Evolutionary conservation across 1,140 invertebrate genomes (phyloP).

Genomic region (Coptotermes formosanus): DNA sequence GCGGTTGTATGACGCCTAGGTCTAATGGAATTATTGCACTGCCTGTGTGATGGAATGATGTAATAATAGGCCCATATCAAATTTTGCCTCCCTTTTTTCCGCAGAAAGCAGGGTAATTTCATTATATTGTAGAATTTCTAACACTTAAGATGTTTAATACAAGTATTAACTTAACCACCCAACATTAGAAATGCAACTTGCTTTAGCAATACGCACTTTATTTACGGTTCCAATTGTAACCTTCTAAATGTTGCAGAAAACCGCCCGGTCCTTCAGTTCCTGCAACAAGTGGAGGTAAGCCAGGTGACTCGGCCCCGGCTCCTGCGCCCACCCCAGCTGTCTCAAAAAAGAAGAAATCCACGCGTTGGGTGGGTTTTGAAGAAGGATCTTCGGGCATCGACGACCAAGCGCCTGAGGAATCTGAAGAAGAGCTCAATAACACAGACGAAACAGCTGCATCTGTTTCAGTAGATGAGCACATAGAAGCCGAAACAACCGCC

Average conservation of each 20-base stretch:
- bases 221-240: neutral
- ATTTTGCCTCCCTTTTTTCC: too few relatives aligned
- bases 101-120: too few relatives aligned
- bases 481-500: neutral
- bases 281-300: neutral
- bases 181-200: too few relatives aligned
- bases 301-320: neutral
- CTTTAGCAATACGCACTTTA: neutral
- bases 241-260: neutral
- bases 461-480: slow-evolving; percentile 8
- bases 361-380: slow-evolving; percentile 40
- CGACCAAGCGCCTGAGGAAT: slow-evolving; percentile 26
- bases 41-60: too few relatives aligned
- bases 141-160: too few relatives aligned
- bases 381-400: slow-evolving; percentile 32
- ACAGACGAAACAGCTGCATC: slow-evolving; percentile 31
- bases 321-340: neutral
- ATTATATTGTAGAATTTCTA: too few relatives aligned
- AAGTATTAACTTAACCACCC: too few relatives aligned
- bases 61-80: too few relatives aligned
- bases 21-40: too few relatives aligned
- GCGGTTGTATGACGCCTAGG: too few relatives aligned
- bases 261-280: slow-evolving; percentile 37
- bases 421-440: slow-evolving; percentile 32
- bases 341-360: neutral